A percentile compares a stretch with the other conserved stretches of the same genome.
These are phyloP conservation scores for Phocoena phocoena DNA, from an alignment of 2,113 vertebrate species.

Conservation along the genomic window DNA sequence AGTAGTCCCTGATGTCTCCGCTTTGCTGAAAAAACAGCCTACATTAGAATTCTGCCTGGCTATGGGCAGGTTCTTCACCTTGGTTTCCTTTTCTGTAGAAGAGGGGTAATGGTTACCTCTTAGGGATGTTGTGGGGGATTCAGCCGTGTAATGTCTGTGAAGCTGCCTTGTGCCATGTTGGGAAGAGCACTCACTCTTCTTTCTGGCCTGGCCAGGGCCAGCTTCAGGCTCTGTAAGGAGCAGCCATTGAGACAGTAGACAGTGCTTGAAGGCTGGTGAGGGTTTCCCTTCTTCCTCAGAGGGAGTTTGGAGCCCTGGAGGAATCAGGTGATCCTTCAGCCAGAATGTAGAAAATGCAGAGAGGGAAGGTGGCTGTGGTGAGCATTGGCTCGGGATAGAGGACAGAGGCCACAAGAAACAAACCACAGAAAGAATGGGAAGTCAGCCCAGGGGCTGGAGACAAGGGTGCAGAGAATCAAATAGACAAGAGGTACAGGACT, in stretches of 20 bases:
- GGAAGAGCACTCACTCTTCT: neutral
- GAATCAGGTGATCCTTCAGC: neutral
- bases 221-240: neutral
- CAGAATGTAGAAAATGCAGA: neutral
- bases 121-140: neutral
- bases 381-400: neutral
- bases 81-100: neutral
- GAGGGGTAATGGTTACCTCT: neutral
- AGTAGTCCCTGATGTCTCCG: neutral
- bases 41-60: neutral
- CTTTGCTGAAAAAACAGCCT: neutral
- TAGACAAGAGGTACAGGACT: neutral
- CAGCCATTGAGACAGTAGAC: neutral
- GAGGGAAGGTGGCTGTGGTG: neutral
- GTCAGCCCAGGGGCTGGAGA: neutral
- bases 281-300: neutral
- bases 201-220: neutral
- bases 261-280: neutral
- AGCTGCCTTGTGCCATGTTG: rapidly evolving
- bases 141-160: neutral
- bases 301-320: neutral
- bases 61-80: neutral
- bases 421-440: neutral
- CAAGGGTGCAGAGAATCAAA: neutral
- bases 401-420: neutral